Evolutionary conservation across 1,140 invertebrate genomes (phyloP).

Genomic region (Linepithema humile): DNA sequence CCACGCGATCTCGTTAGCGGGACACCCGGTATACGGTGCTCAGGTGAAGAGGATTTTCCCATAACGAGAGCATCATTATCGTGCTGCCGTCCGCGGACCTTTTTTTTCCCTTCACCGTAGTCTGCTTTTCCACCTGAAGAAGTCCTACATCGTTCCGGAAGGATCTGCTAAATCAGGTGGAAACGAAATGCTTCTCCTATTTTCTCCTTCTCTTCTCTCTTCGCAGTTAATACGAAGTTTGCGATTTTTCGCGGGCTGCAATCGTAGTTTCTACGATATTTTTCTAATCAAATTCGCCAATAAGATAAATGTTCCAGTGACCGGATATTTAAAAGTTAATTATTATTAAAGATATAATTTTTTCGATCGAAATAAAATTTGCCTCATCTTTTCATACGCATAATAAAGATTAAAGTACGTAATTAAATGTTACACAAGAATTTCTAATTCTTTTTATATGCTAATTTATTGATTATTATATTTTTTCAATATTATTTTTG

Average conservation of each 20-base stretch:
- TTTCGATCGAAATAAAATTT: too few relatives aligned
- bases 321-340: too few relatives aligned
- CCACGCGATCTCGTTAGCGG: constrained; percentile 30
- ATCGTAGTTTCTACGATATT: neutral
- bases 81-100: constrained; percentile 2
- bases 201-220: neutral
- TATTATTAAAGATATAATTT: too few relatives aligned
- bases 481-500: too few relatives aligned
- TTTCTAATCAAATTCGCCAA: too few relatives aligned
- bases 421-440: too few relatives aligned
- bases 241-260: neutral
- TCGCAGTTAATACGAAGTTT: constrained; percentile 7
- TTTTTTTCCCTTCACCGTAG: neutral
- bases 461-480: too few relatives aligned
- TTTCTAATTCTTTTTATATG: too few relatives aligned
- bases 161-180: constrained; percentile 41
- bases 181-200: neutral
- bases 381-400: too few relatives aligned
- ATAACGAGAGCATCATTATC: constrained; percentile 50
- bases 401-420: too few relatives aligned
- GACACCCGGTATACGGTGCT: constrained; percentile 29
- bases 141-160: neutral
- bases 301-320: too few relatives aligned
- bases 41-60: constrained; percentile 5
- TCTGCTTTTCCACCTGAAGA: constrained; percentile 11